Conservation (phyloP, 2,113 vertebrate genomes). For the Oreochromis aureus region DNA sequence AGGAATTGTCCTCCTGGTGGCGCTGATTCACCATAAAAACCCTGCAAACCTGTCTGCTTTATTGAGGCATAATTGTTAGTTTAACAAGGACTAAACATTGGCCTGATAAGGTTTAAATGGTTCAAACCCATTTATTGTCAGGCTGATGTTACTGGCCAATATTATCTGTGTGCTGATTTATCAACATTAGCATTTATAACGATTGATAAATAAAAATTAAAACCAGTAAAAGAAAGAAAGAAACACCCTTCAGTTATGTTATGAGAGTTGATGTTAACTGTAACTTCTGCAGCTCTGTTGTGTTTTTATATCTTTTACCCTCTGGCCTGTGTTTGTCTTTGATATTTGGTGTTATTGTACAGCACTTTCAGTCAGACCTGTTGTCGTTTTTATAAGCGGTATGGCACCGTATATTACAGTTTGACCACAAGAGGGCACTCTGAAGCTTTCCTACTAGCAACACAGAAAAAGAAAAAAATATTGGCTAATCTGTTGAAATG, state of each 20-base stretch:
- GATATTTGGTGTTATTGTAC: too few species aligned
- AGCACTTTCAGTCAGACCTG: too few species aligned
- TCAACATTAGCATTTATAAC: not conserved
- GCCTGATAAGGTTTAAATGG: not conserved
- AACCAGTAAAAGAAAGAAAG: too few species aligned
- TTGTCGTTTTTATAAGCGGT: too few species aligned
- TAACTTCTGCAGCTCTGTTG: too few species aligned
- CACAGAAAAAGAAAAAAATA: not conserved
- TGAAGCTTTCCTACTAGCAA: not conserved
- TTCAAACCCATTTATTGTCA: not conserved
- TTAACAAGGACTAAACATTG: not conserved
- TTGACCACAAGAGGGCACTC: too few species aligned
- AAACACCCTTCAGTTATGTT: too few species aligned
- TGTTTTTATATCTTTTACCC: too few species aligned
- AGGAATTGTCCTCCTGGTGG: not conserved
- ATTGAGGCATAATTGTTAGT: not conserved
- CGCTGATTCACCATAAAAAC: rapidly evolving
- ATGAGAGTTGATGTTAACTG: too few species aligned
- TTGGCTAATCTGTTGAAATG: not conserved
- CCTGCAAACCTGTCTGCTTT: not conserved
- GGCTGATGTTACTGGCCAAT: not conserved
- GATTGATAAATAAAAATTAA: not conserved
- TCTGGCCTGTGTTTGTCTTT: too few species aligned
- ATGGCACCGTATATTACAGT: too few species aligned
- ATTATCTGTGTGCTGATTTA: not conserved